These are phyloP conservation scores for Oreochromis niloticus DNA, from an alignment of 2,113 vertebrate species.

Conservation along the genomic window DNA sequence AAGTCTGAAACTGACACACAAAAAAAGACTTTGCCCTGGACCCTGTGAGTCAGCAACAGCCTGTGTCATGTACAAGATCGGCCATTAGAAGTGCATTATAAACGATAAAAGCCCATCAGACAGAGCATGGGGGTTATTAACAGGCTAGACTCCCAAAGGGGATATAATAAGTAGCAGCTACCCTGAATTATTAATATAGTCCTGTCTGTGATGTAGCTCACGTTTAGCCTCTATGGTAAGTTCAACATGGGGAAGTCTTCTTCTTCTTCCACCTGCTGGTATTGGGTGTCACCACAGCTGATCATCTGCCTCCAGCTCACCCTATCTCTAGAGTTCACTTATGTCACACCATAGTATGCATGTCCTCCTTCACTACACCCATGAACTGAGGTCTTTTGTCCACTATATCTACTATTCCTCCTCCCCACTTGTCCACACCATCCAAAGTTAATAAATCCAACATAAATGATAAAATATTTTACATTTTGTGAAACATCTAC, in stretches of 20 bases:
- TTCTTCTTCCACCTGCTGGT: background rate
- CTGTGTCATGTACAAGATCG: background rate
- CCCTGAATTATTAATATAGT: background rate
- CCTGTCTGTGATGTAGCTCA: background rate
- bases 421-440: background rate
- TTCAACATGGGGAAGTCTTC: background rate
- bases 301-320: background rate
- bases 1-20: background rate
- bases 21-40: background rate
- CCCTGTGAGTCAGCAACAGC: background rate
- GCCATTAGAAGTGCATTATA: background rate
- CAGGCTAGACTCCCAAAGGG: background rate
- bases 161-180: background rate
- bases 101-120: background rate
- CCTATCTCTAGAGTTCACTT: background rate
- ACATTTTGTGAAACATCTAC: background rate
- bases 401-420: accelerated
- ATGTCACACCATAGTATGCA: background rate
- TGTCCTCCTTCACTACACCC: background rate
- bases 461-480: background rate
- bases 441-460: background rate
- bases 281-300: background rate
- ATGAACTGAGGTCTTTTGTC: background rate
- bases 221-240: background rate
- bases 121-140: background rate